phyloP scores from a whole-genome alignment of 1,140 invertebrate genomes.

The Ericerus pela region DNA sequence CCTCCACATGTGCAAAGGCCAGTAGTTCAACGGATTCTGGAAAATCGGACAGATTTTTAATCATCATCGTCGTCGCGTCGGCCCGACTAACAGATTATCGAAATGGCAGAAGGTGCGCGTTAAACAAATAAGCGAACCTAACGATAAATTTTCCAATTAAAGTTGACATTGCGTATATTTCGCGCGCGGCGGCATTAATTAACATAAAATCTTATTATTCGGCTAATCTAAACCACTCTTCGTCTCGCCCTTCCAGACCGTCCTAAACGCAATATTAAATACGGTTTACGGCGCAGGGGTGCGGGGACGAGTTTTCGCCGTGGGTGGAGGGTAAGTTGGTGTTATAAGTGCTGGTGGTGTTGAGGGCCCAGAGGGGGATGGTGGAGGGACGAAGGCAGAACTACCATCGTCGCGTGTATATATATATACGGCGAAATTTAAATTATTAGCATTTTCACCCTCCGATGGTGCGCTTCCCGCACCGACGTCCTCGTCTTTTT shows the following conservation, averaged over 20 bases:
- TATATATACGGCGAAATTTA: constrained; percentile 9
- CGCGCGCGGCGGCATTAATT: constrained; percentile 9
- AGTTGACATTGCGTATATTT: constrained; percentile 11
- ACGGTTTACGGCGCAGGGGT: neutral
- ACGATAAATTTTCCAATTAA: constrained; percentile 11
- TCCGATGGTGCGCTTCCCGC: no score
- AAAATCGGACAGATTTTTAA: no score
- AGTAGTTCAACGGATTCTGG: no score
- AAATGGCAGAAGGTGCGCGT: constrained; percentile 4
- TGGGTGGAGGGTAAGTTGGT: no score
- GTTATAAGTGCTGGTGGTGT: no score
- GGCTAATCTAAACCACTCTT: constrained; percentile 3
- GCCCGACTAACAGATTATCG: constrained; percentile 1
- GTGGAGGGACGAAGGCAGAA: no score
- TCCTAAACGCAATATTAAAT: constrained; percentile 12
- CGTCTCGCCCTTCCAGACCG: neutral
- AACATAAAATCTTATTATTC: constrained; percentile 12
- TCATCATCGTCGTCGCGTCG: neutral
- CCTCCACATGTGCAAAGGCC: no score
- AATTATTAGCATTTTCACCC: constrained; percentile 11
- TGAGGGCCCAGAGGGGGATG: no score
- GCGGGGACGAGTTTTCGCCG: neutral
- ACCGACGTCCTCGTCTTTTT: no score
- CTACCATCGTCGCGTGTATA: no score
- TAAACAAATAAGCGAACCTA: constrained; percentile 10